Conservation (phyloP, 2,888 invertebrate genomes). For the Morpho achilles region DNA sequence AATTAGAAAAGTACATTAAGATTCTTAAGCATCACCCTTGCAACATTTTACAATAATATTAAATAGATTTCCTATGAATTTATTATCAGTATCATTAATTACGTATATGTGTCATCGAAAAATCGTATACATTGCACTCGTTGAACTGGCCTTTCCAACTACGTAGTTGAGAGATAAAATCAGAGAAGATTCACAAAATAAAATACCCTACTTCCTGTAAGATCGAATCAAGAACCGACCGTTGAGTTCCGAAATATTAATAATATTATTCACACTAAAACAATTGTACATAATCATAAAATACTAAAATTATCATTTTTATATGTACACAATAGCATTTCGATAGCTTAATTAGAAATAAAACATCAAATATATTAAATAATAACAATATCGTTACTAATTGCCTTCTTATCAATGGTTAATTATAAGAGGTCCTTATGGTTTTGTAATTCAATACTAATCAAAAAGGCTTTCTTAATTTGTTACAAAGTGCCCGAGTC, state of each 20-base stretch:
- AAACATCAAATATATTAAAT: slow-evolving; percentile 80
- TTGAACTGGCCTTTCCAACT: slow-evolving; percentile 74
- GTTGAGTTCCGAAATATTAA: slow-evolving; percentile 66
- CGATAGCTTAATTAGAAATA: slow-evolving; percentile 75
- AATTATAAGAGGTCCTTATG: slow-evolving; percentile 80
- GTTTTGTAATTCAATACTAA: slow-evolving; percentile 72
- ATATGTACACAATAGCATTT: slow-evolving; percentile 76
- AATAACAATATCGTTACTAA: slow-evolving; percentile 78
- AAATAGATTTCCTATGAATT: slow-evolving; percentile 66
- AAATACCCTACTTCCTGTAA: slow-evolving; percentile 54
- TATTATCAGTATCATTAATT: slow-evolving; percentile 69
- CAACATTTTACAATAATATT: slow-evolving; percentile 70
- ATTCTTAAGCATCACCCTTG: slow-evolving; percentile 64
- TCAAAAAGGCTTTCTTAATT: slow-evolving; percentile 36
- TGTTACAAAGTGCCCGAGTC: slow-evolving; percentile 43
- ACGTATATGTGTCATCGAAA: slow-evolving; percentile 77
- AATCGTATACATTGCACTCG: slow-evolving; percentile 81
- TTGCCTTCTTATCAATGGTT: slow-evolving; percentile 79
- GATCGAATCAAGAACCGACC: slow-evolving; percentile 51
- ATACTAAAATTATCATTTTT: slow-evolving; percentile 69
- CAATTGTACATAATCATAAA: slow-evolving; percentile 74
- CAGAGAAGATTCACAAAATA: slow-evolving; percentile 53
- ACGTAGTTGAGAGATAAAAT: slow-evolving; percentile 49
- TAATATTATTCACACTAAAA: slow-evolving; percentile 78
- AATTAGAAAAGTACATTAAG: slow-evolving; percentile 62